phyloP scores from a whole-genome alignment of 2,113 vertebrate species.

The Pituophis catenifer region DNA sequence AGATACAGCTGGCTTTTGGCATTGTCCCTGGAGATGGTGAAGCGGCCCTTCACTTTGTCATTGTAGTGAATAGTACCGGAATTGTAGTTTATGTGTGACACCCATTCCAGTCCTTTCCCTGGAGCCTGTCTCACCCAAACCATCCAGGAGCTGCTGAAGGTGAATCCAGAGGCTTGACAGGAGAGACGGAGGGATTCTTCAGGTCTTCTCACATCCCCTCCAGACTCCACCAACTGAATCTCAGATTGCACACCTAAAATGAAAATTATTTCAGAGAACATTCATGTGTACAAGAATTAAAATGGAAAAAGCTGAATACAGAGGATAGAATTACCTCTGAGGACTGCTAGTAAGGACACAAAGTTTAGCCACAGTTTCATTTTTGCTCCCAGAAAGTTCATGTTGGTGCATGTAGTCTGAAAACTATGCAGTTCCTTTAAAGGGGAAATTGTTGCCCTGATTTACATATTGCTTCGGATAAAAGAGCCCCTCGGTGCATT shows the following conservation, averaged over 20 bases:
- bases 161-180: no score
- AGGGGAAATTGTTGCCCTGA: neutral
- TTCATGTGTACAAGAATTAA: neutral
- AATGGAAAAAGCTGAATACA: no score
- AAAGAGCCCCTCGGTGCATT: no score
- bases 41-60: neutral
- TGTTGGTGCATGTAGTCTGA: neutral
- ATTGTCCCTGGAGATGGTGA: neutral
- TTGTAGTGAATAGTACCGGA: neutral
- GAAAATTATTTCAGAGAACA: accelerated
- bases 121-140: no score
- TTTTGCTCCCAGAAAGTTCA: no score
- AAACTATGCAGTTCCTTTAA: neutral
- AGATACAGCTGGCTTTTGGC: no score
- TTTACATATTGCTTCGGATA: neutral
- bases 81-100: accelerated
- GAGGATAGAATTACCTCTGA: no score
- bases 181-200: neutral
- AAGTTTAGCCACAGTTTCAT: no score
- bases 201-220: neutral
- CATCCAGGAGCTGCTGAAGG: no score
- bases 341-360: no score
- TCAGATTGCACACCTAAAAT: neutral
- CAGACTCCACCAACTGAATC: neutral
- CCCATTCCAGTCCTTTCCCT: no score